These are phyloP conservation scores for Heterotis niloticus DNA, from an alignment of 2,113 vertebrate genomes.

Conservation along the genomic window DNA sequence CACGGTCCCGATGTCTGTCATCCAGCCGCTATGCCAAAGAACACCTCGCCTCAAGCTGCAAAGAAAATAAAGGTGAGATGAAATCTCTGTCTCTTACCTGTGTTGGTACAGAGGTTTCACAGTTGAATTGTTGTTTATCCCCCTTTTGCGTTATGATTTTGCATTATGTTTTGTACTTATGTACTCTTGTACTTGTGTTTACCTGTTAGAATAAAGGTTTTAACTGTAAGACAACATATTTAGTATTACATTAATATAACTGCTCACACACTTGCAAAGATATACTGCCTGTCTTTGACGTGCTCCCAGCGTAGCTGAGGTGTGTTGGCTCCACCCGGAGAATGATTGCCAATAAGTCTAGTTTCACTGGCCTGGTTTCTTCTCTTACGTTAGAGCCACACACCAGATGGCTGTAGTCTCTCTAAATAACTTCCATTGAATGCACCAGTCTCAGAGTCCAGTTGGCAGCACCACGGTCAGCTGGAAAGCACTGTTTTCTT, in stretches of 20 bases:
- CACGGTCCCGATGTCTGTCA: constrained; percentile 51
- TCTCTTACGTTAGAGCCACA: not conserved
- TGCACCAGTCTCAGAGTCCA: not conserved
- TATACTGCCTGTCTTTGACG: not conserved
- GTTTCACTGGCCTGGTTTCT: not conserved
- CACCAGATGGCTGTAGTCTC: not conserved
- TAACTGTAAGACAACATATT: not conserved
- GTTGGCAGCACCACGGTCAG: not conserved
- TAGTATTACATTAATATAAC: not conserved
- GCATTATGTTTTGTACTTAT: too few species aligned
- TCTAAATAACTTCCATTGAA: not conserved
- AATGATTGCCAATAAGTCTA: not conserved
- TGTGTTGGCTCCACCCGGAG: not conserved
- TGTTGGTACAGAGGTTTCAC: not conserved
- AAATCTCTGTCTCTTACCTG: not conserved
- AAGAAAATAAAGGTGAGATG: constrained; percentile 64
- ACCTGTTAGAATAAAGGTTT: not conserved
- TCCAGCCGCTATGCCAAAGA: constrained; percentile 48
- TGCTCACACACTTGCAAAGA: too few species aligned
- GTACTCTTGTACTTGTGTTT: too few species aligned
- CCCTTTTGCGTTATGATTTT: not conserved
- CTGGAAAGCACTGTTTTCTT: not conserved
- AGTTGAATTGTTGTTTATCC: not conserved
- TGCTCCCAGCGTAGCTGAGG: not conserved
- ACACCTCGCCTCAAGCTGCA: constrained; percentile 38